Conservation (phyloP, 2,888 invertebrate species). For the Acrobasis repandana region DNA sequence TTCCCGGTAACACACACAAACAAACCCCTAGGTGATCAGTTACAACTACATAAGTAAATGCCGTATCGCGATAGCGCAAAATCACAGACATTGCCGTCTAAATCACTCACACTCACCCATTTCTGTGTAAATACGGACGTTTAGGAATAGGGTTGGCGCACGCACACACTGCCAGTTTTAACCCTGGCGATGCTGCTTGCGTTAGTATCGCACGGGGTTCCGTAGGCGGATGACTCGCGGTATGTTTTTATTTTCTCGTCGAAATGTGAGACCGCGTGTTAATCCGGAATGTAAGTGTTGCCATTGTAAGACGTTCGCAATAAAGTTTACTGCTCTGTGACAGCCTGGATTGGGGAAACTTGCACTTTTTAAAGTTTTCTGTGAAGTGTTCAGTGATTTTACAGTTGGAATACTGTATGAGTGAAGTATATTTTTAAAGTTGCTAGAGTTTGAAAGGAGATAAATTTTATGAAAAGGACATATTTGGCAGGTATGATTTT, state of each 20-base stretch:
- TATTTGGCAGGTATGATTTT: constrained; percentile 9
- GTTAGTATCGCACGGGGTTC: constrained; percentile 48
- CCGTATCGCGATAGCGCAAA: constrained; percentile 46
- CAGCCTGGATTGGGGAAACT: constrained; percentile 2
- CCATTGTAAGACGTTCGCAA: constrained; percentile 13
- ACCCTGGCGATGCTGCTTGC: constrained; percentile 65
- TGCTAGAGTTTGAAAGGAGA: constrained; percentile 5
- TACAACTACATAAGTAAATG: constrained; percentile 47
- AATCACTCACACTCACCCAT: constrained; percentile 52
- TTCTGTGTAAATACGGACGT: constrained; percentile 36
- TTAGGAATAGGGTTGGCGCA: constrained; percentile 41
- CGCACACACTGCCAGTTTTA: constrained; percentile 52
- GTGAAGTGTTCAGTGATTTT: constrained; percentile 27
- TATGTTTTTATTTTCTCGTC: constrained; percentile 9
- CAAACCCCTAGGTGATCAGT: constrained; percentile 54
- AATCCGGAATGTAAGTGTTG: constrained; percentile 13
- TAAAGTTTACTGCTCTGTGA: constrained; percentile 17
- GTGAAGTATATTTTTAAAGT: not conserved
- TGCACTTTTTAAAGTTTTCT: constrained; percentile 2
- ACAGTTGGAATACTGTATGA: constrained; percentile 23
- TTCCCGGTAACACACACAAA: constrained; percentile 54
- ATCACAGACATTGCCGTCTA: constrained; percentile 55
- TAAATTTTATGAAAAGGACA: not conserved
- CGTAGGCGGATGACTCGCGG: constrained; percentile 25
- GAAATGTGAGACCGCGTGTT: constrained; percentile 31